Conservation (phyloP, 2,888 invertebrate genomes). For the Scaptomyza flava region DNA sequence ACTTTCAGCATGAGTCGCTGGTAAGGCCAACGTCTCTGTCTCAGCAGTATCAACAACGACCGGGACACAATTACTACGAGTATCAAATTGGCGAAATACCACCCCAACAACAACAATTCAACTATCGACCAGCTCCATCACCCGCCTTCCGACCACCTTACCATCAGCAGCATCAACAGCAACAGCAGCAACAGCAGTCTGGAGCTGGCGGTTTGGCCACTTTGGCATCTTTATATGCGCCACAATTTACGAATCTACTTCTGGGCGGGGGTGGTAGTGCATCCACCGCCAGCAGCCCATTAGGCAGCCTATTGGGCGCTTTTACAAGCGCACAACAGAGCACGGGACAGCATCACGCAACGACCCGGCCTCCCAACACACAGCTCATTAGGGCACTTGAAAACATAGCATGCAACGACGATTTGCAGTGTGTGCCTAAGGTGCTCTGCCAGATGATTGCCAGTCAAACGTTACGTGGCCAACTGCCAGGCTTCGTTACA, state of each 20-base stretch:
- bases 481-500: constrained; percentile 83
- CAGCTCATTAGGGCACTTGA: constrained; percentile 85
- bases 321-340: constrained; percentile 62
- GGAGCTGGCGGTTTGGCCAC: constrained; percentile 70
- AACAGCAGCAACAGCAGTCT: constrained; percentile 16
- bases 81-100: constrained; percentile 82
- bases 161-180: constrained; percentile 22
- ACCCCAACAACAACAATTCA: constrained; percentile 57
- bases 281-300: constrained; percentile 62
- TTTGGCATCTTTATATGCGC: constrained; percentile 81
- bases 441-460: constrained; percentile 91
- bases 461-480: constrained; percentile 83
- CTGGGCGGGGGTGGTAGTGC: constrained; percentile 54
- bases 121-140: constrained; percentile 60
- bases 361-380: constrained; percentile 77
- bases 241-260: constrained; percentile 83
- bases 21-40: constrained; percentile 31
- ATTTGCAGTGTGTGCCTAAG: constrained; percentile 91
- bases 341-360: constrained; percentile 21
- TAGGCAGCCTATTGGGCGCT: constrained; percentile 81
- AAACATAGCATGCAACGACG: constrained; percentile 89
- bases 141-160: constrained; percentile 60
- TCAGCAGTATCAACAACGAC: constrained; percentile 50
- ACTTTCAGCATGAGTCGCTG: constrained; percentile 52
- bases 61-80: constrained; percentile 77